Percentiles rank a stretch among this genome's conserved stretches.
These are phyloP conservation scores for Chrysotoxum bicinctum DNA, from an alignment of 2,888 invertebrate species.

Conservation along the genomic window DNA sequence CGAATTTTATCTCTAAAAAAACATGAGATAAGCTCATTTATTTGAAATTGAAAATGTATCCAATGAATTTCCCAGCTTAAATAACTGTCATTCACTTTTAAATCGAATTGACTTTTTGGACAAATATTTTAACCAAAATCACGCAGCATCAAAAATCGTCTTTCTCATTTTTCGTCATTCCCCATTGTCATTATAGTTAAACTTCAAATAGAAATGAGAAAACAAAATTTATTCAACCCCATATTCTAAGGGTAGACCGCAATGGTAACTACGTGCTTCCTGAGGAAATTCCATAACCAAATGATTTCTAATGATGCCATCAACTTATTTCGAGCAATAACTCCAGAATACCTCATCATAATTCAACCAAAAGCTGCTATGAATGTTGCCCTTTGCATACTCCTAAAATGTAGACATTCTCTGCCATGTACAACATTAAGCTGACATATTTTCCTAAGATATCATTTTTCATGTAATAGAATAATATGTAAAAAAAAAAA, in stretches of 20 bases:
- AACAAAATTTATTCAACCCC: background rate
- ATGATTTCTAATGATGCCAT: constrained; percentile 58
- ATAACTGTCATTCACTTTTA: constrained; percentile 20
- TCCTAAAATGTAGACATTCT: background rate
- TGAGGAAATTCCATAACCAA: constrained; percentile 31
- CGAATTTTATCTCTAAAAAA: no score
- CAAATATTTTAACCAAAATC: constrained; percentile 19
- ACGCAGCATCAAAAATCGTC: background rate
- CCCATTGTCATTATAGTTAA: constrained; percentile 3
- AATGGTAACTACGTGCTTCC: constrained; percentile 33
- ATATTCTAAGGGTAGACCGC: background rate
- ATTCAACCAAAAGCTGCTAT: constrained; percentile 12
- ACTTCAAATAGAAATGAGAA: constrained; percentile 23
- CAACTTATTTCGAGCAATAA: constrained; percentile 27
- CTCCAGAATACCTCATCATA: constrained; percentile 45
- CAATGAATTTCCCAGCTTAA: background rate
- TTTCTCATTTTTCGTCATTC: background rate
- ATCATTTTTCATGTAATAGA: constrained; percentile 15
- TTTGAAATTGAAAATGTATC: no score
- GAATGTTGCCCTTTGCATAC: constrained; percentile 19
- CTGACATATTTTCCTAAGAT: background rate
- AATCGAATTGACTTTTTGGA: constrained; percentile 28
- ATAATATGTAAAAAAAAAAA: background rate
- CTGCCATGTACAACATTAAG: background rate
- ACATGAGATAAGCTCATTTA: no score